Conservation (phyloP, 2,888 invertebrate species). For the Amitus sp. region DNA sequence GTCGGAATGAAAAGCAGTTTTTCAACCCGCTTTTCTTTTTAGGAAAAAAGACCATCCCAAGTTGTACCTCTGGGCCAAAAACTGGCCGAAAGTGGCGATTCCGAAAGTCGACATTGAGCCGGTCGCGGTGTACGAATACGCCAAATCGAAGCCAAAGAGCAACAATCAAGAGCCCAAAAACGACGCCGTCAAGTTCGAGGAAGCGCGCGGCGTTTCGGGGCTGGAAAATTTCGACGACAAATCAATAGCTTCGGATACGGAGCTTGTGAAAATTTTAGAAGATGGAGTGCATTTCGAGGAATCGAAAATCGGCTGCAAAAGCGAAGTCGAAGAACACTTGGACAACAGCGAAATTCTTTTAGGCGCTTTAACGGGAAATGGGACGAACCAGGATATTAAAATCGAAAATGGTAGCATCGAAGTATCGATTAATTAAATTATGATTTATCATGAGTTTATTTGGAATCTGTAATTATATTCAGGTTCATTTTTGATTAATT, state of each 20-base stretch:
- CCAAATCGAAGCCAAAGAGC: constrained; percentile 33
- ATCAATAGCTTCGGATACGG: constrained; percentile 60
- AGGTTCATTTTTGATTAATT: not conserved
- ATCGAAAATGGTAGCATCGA: constrained; percentile 36
- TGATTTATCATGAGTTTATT: too few species aligned
- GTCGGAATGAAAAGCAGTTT: not conserved
- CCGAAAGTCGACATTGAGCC: constrained; percentile 50
- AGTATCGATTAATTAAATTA: too few species aligned
- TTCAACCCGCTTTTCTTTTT: constrained; percentile 15
- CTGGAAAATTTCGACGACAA: constrained; percentile 54
- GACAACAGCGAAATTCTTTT: constrained; percentile 50
- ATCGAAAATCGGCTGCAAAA: constrained; percentile 46
- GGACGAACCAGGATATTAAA: constrained; percentile 24
- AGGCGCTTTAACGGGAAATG: constrained; percentile 50
- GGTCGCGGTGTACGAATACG: constrained; percentile 55
- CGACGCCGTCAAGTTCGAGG: constrained; percentile 48
- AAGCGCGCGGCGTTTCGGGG: constrained; percentile 52
- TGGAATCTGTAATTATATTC: too few species aligned
- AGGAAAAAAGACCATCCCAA: constrained; percentile 86
- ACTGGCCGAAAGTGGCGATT: constrained; percentile 74
- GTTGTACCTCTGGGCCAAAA: constrained; percentile 86
- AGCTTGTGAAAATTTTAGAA: constrained; percentile 63
- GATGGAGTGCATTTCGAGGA: constrained; percentile 57
- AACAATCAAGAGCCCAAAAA: constrained; percentile 37
- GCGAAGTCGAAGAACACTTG: constrained; percentile 42